phyloP scores from a whole-genome alignment of 2,888 invertebrate species.

The Leucophenga montana region DNA sequence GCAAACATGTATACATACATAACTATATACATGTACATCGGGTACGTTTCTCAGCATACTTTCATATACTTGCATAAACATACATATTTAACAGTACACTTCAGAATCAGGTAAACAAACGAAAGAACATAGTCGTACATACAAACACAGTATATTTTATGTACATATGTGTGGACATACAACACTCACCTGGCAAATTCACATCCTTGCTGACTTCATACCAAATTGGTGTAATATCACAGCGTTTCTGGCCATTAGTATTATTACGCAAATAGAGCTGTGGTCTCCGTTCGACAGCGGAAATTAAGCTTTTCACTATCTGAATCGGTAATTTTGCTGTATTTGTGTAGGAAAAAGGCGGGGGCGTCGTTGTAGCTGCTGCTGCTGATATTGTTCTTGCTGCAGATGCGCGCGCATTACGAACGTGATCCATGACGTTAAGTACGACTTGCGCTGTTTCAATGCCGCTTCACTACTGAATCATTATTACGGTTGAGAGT shows the following conservation, averaged over 20 bases:
- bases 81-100: background rate
- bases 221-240: conserved; percentile 63
- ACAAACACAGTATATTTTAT: conserved; percentile 1
- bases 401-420: conserved; percentile 5
- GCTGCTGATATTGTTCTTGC: conserved; percentile 47
- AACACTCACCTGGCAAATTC: conserved; percentile 62
- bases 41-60: background rate
- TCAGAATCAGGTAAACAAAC: background rate
- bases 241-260: conserved; percentile 58
- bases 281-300: conserved; percentile 62
- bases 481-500: conserved; percentile 50
- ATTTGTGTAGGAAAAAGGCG: conserved; percentile 53
- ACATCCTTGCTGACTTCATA: conserved; percentile 64
- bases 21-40: background rate
- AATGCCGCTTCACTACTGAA: conserved; percentile 60
- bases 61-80: background rate
- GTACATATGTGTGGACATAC: too few species aligned
- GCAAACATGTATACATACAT: background rate
- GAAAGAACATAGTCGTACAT: background rate
- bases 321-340: conserved; percentile 65
- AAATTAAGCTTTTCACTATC: conserved; percentile 61
- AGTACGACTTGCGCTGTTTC: conserved; percentile 53
- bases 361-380: conserved; percentile 37
- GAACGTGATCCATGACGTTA: conserved; percentile 11
- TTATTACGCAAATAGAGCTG: conserved; percentile 62